These are phyloP conservation scores for Ernsta delagoae DNA, from an alignment of 2,888 invertebrate species.

Conservation along the genomic window DNA sequence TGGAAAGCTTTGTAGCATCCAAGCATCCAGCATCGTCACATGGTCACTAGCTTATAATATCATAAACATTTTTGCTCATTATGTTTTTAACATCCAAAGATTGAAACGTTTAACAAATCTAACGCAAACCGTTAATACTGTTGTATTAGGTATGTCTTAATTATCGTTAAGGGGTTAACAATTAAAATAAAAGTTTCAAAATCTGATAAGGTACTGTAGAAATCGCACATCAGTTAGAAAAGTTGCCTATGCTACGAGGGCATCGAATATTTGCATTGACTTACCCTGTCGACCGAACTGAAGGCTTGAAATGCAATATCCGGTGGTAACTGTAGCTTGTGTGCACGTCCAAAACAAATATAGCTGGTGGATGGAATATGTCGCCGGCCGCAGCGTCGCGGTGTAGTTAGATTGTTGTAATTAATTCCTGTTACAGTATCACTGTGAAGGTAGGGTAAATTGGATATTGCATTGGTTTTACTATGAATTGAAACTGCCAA, in stretches of 20 bases:
- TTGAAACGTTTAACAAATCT: too few relatives aligned
- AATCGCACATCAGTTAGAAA: too few relatives aligned
- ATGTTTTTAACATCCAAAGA: too few relatives aligned
- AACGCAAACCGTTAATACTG: too few relatives aligned
- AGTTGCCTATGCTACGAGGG: too few relatives aligned
- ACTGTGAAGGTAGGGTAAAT: neutral
- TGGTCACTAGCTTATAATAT: too few relatives aligned
- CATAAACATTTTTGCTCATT: too few relatives aligned
- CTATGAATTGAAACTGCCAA: neutral
- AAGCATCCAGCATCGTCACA: neutral
- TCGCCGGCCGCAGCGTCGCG: slow-evolving; percentile 9
- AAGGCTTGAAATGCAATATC: slow-evolving; percentile 28
- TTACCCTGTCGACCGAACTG: neutral
- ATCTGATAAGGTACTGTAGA: too few relatives aligned
- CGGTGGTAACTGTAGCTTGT: slow-evolving; percentile 3
- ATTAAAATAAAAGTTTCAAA: too few relatives aligned
- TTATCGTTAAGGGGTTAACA: too few relatives aligned
- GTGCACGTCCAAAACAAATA: slow-evolving; percentile 22
- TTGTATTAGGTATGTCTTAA: too few relatives aligned
- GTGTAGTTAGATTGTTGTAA: slow-evolving; percentile 6
- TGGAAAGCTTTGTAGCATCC: neutral
- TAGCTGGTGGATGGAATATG: slow-evolving; percentile 13
- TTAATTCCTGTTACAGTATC: slow-evolving; percentile 8
- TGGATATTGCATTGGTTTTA: slow-evolving; percentile 7
- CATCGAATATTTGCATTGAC: neutral